Evolutionary conservation across 2,797 vertebrate genomes (phyloP).

Genomic region (Moxostoma hubbsi): DNA sequence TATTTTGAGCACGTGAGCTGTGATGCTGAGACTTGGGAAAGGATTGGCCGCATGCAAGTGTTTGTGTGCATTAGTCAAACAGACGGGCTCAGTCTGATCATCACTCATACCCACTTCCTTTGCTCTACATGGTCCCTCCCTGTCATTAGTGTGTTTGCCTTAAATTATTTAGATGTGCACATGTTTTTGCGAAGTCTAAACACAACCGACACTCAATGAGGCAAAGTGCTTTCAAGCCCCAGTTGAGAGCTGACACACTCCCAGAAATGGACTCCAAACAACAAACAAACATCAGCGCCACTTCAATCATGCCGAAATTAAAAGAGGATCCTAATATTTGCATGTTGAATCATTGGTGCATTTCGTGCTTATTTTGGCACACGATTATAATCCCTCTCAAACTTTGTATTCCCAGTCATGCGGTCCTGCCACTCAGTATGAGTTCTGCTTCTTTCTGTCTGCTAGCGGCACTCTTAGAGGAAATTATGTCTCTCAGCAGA

Average conservation of each 20-base stretch:
- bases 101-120: conserved; percentile 75
- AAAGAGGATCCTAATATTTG: conserved; percentile 78
- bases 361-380: conserved; percentile 67
- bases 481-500: conserved; percentile 78
- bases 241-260: conserved; percentile 71
- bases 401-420: conserved; percentile 75
- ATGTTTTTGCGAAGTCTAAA: conserved; percentile 81
- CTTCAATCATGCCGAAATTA: conserved; percentile 81
- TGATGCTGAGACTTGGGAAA: background rate
- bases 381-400: conserved; percentile 75
- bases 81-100: conserved; percentile 76
- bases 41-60: background rate
- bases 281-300: conserved; percentile 75
- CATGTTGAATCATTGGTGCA: conserved; percentile 69
- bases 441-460: conserved; percentile 69
- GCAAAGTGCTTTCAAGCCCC: conserved; percentile 77
- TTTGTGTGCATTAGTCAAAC: conserved; percentile 67
- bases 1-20: background rate
- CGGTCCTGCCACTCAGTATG: conserved; percentile 77
- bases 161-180: conserved; percentile 83
- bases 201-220: conserved; percentile 77
- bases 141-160: conserved; percentile 81
- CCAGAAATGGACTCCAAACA: conserved; percentile 78
- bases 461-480: conserved; percentile 71
- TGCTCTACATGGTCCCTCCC: conserved; percentile 80